Percentiles rank a stretch among this genome's conserved stretches.
Conservation (phyloP, 1,140 invertebrate species). For the Galendromus occidentalis region DNA sequence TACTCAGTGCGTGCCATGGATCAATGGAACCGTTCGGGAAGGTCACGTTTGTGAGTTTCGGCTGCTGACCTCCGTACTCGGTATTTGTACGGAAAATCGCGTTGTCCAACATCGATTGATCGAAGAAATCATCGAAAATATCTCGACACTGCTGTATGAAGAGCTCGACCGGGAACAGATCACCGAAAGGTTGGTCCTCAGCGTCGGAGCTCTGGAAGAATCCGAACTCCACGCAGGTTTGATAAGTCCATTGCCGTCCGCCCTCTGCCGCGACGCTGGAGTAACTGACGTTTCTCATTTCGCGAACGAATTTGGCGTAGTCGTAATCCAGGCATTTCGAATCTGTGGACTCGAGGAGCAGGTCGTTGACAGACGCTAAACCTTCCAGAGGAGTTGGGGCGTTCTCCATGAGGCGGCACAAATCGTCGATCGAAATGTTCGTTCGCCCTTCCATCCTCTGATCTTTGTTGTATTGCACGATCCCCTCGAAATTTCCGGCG, state of each 20-base stretch:
- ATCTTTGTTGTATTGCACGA: slow-evolving; percentile 88
- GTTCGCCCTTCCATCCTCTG: slow-evolving; percentile 38
- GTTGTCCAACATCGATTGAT: slow-evolving; percentile 35
- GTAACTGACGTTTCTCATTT: slow-evolving; percentile 49
- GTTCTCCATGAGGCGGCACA: slow-evolving; percentile 53
- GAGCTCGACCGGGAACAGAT: slow-evolving; percentile 52
- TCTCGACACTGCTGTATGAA: slow-evolving; percentile 60
- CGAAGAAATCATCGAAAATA: slow-evolving; percentile 47
- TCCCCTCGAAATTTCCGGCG: slow-evolving; percentile 50
- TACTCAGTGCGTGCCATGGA: slow-evolving; percentile 68
- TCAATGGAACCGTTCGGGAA: slow-evolving; percentile 77
- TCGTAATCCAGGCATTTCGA: slow-evolving; percentile 60
- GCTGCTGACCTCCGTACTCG: slow-evolving; percentile 51
- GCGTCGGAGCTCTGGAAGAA: slow-evolving; percentile 72
- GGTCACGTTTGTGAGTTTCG: slow-evolving; percentile 49
- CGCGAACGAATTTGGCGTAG: slow-evolving; percentile 53
- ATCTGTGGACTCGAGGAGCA: slow-evolving; percentile 44
- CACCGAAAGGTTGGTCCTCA: slow-evolving; percentile 48
- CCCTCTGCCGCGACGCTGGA: slow-evolving; percentile 14
- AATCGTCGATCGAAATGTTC: slow-evolving; percentile 54
- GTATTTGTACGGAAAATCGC: slow-evolving; percentile 49
- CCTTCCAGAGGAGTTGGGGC: slow-evolving; percentile 39
- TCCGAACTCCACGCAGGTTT: slow-evolving; percentile 85
- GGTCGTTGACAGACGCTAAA: slow-evolving; percentile 46
- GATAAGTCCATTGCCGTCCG: slow-evolving; percentile 71